Base-by-base conservation (phyloP, 2,888 invertebrate genomes). In the Agriopis marginaria region DNA sequence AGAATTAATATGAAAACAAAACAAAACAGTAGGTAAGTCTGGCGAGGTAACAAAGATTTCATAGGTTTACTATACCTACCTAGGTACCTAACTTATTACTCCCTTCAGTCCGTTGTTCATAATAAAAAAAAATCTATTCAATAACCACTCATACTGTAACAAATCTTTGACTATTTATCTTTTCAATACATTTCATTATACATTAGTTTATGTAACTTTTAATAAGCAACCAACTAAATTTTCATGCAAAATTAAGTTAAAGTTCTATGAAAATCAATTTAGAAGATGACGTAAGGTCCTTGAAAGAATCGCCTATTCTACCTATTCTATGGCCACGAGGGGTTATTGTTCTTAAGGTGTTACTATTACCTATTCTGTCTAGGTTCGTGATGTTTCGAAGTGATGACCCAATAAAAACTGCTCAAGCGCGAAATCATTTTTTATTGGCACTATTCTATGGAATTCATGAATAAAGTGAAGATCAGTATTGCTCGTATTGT, bases 241-340 rank as follows among this genome's bases (percentile, higher is more conserved):
- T 65, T 58, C 67, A 71, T 67, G 67, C 64, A 42, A 71, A 60
- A 62, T 66, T 70, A 58, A 45, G 12, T 56, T 65, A 68, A 73
- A 76, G 77, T 69, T 76, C 66, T 73, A 77, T 79, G 75, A 66
- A 82, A 89, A 90, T 89, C 85, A 82, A 89, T 90, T 88, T 75
- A 69, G 62, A 66, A 74, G 79, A 84, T 91, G 89, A 90, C 87
- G 89, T 87, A 89, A 90, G 44, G 17, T 76, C 71, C 71, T 80
- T 73, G 71, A 66, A 74, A 76, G 73, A 68, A 78, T 66, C 73
- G 75, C 69, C 73, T 71, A 59, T 60, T 66, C 66, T 70, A 58
- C 69, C 73, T 71, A 59, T 60, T 66, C 66, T 70, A 58, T 75
- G 75, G 72, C 63, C 69, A 68, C 72, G 71, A 75, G 76, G 75